These are phyloP conservation scores for Montipora capitata DNA, from an alignment of 92 coral and sea anemone species.

Conservation along the genomic window DNA sequence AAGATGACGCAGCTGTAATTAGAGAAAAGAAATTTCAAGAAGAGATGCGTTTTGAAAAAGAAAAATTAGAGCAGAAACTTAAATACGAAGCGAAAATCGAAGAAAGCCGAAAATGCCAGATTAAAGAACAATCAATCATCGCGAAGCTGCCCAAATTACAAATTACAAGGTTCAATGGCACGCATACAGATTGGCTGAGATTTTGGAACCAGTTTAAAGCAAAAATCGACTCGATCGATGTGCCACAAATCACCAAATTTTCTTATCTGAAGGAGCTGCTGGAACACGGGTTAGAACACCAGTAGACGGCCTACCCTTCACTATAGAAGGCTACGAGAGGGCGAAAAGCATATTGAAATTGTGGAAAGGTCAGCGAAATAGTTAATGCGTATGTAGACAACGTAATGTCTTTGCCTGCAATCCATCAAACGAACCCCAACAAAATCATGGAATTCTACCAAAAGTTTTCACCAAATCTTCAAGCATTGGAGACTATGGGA, in stretches of 20 bases:
- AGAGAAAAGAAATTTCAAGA: not conserved
- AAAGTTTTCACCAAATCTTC: too few species aligned
- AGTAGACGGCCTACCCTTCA: too few species aligned
- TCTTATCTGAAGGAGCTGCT: too few species aligned
- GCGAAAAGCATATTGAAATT: constrained; percentile 75
- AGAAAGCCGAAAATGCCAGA: not conserved
- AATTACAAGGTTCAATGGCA: constrained; percentile 65
- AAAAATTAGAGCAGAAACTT: constrained; percentile 1
- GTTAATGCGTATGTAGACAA: constrained; percentile 59
- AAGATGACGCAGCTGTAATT: constrained; percentile 1
- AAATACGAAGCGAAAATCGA: constrained; percentile 19
- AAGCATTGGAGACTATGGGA: constrained; percentile 78
- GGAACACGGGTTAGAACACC: too few species aligned
- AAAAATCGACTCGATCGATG: too few species aligned
- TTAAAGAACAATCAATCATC: not conserved
- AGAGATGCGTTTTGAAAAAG: too few species aligned
- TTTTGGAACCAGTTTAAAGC: constrained; percentile 70
- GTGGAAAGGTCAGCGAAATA: constrained; percentile 76
- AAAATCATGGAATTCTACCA: constrained; percentile 9
- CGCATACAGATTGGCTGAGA: constrained; percentile 60
- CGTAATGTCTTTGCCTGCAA: constrained; percentile 48
- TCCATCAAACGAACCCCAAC: constrained; percentile 47
- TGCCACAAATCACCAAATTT: too few species aligned
- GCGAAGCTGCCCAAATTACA: constrained; percentile 59
- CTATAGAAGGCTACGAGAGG: constrained; percentile 74